Percentiles rank a stretch among this genome's conserved stretches.
Evolutionary conservation across 2,797 vertebrate genomes (phyloP).

Genomic region (Squalus acanthias): DNA sequence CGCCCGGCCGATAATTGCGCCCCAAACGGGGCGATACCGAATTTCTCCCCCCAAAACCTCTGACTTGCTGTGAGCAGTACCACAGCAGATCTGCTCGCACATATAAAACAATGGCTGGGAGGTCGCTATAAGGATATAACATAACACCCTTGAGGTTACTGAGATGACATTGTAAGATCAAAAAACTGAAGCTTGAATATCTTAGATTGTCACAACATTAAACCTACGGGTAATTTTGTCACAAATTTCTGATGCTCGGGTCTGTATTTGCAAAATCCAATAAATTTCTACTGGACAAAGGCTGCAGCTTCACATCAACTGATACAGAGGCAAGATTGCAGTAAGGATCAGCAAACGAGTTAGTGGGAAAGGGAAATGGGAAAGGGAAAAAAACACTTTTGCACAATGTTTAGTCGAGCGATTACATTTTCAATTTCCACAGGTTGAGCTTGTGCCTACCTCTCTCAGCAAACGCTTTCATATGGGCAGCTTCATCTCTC

Average conservation of each 20-base stretch:
- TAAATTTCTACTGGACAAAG: too few relatives aligned
- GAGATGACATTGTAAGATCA: too few relatives aligned
- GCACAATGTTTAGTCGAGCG: not conserved
- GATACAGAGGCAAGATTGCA: not conserved
- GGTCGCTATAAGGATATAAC: too few relatives aligned
- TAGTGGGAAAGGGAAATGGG: not conserved
- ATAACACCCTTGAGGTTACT: too few relatives aligned
- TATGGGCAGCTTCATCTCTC: not conserved
- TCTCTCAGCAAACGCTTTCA: not conserved
- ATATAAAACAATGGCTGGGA: not conserved
- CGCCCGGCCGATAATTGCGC: too few relatives aligned
- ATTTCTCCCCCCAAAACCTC: too few relatives aligned
- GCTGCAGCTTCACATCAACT: not conserved
- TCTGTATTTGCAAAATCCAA: not conserved
- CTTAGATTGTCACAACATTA: too few relatives aligned
- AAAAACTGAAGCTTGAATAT: too few relatives aligned
- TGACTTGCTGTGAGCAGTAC: too few relatives aligned
- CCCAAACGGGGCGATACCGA: too few relatives aligned
- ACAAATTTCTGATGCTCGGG: not conserved
- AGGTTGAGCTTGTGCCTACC: not conserved
- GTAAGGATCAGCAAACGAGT: not conserved
- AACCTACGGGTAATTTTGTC: not conserved
- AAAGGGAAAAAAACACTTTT: not conserved
- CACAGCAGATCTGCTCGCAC: too few relatives aligned
- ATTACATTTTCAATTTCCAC: not conserved